Conservation (phyloP, 1,140 invertebrate genomes). For the Drosophila oshimai region DNA sequence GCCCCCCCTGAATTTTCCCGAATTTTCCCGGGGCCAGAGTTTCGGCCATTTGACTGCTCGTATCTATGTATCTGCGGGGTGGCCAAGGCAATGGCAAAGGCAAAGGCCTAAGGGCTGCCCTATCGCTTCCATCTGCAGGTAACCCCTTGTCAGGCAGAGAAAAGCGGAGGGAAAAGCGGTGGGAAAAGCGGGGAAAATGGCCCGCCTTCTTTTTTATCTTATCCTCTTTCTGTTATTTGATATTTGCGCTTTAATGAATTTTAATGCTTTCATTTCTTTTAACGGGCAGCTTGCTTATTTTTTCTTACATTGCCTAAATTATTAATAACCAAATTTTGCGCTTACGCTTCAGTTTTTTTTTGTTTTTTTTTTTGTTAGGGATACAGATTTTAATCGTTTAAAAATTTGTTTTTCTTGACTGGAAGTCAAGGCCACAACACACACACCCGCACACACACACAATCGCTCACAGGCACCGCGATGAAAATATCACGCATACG, state of each 20-base stretch:
- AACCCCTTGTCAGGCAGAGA: constrained; percentile 43
- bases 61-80: constrained; percentile 6
- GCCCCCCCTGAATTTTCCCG: not conserved
- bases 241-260: constrained; percentile 68
- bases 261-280: constrained; percentile 35
- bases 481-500: constrained; percentile 43
- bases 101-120: constrained; percentile 11
- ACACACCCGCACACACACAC: not conserved
- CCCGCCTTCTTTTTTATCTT: constrained; percentile 21
- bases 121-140: constrained; percentile 53
- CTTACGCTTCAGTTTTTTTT: constrained; percentile 41
- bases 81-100: no score
- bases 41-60: constrained; percentile 33
- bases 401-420: constrained; percentile 16
- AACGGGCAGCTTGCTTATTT: not conserved
- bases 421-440: constrained; percentile 14
- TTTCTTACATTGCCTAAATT: constrained; percentile 37
- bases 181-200: not conserved
- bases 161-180: not conserved
- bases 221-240: constrained; percentile 53
- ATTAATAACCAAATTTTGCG: constrained; percentile 70
- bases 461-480: not conserved
- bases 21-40: not conserved
- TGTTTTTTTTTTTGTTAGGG: not conserved
- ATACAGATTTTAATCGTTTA: constrained; percentile 51